Evolutionary conservation across 2,797 vertebrate species (phyloP).

Genomic region (Sylvilagus floridanus): DNA sequence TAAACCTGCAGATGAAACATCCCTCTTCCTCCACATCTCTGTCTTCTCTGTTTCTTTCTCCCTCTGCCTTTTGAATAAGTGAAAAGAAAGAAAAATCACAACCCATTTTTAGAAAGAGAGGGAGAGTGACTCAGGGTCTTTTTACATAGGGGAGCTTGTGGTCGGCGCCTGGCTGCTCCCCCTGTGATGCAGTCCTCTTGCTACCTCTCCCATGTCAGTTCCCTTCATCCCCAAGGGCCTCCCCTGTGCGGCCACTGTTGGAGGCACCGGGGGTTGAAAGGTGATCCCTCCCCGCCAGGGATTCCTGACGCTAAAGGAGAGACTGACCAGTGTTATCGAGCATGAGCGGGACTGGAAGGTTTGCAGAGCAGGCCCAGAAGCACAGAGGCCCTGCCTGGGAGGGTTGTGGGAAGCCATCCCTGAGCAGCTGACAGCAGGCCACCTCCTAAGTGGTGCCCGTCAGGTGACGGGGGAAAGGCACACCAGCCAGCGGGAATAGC

Average conservation of each 20-base stretch:
- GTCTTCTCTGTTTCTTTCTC: no score
- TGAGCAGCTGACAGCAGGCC: background rate
- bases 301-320: background rate
- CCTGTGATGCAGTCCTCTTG: background rate
- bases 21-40: no score
- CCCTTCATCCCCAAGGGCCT: background rate
- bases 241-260: background rate
- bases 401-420: background rate
- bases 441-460: background rate
- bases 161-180: no score
- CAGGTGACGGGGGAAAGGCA: background rate
- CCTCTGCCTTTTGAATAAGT: no score
- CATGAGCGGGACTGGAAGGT: background rate
- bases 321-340: background rate
- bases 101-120: no score
- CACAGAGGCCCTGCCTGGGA: background rate
- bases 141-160: background rate
- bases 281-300: background rate
- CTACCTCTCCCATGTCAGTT: background rate
- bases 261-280: background rate
- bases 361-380: background rate
- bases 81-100: no score
- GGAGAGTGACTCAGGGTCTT: background rate
- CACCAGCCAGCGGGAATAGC: background rate
- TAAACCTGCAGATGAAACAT: no score